A percentile compares a stretch with the other conserved stretches of the same genome.
Evolutionary conservation across 2,888 invertebrate species (phyloP).

Genomic region (Phalangium opilio): DNA sequence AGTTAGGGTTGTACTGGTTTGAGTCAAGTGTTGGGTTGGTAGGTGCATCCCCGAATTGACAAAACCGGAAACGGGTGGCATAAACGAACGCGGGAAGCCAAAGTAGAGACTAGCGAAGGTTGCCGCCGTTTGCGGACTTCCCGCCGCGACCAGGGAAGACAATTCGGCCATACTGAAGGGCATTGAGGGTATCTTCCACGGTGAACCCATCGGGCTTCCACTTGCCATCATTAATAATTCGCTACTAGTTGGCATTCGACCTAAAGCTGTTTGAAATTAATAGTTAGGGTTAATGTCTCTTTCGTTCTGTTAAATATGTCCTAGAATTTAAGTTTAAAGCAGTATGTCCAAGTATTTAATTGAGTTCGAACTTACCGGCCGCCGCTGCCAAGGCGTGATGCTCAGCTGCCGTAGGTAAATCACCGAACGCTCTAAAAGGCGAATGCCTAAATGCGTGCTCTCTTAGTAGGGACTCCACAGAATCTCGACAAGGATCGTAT

Average conservation of each 20-base stretch:
- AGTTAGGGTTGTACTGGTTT: no score
- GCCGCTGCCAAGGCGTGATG: constrained; percentile 18
- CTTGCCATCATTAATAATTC: constrained; percentile 13
- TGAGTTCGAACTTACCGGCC: constrained; percentile 16
- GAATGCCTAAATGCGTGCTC: constrained; percentile 22
- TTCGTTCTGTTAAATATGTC: no score
- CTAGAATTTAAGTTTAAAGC: no score
- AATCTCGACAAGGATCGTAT: constrained; percentile 11
- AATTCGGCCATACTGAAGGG: constrained; percentile 13
- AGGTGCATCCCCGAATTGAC: no score
- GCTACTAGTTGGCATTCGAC: constrained; percentile 14
- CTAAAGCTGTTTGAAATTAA: no score
- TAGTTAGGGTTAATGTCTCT: no score
- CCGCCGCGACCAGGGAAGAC: constrained; percentile 10
- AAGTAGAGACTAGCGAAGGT: constrained; percentile 15
- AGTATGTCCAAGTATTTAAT: not conserved
- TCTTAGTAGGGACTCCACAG: constrained; percentile 20
- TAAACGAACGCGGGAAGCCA: constrained; percentile 13
- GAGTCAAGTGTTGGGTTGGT: no score
- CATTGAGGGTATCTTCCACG: constrained; percentile 14
- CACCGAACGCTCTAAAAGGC: constrained; percentile 20
- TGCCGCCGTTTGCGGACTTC: constrained; percentile 11
- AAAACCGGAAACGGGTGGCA: constrained; percentile 8
- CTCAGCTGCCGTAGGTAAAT: constrained; percentile 16
- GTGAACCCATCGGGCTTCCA: constrained; percentile 7